These are phyloP conservation scores for Colistium nudipinnis DNA, from an alignment of 2,113 vertebrate species.

Conservation along the genomic window DNA sequence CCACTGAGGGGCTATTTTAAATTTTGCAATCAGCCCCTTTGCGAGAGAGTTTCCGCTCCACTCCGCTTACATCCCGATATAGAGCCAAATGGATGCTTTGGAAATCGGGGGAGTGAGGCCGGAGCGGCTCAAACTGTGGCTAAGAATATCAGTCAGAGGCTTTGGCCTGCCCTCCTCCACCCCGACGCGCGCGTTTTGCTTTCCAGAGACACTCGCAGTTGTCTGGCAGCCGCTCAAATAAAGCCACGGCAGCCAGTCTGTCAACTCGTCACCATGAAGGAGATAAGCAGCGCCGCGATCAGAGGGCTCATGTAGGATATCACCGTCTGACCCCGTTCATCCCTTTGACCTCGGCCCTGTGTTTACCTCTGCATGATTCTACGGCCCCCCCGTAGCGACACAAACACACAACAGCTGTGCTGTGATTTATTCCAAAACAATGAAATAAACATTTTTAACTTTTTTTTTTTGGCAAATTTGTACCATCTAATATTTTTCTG, in stretches of 20 bases:
- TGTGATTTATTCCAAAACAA: no score
- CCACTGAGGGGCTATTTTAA: slow-evolving; percentile 65
- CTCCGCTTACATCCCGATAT: slow-evolving; percentile 74
- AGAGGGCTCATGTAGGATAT: slow-evolving; percentile 35
- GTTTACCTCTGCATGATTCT: slow-evolving; percentile 10
- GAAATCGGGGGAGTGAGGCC: slow-evolving; percentile 47
- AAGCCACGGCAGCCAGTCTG: slow-evolving; percentile 11
- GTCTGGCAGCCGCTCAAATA: slow-evolving; percentile 16
- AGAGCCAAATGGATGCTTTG: slow-evolving; percentile 66
- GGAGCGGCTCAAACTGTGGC: slow-evolving; percentile 20
- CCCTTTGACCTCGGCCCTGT: slow-evolving; percentile 9
- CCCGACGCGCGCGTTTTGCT: slow-evolving; percentile 1
- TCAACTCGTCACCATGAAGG: slow-evolving; percentile 45
- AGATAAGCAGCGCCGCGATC: slow-evolving; percentile 57
- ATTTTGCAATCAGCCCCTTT: slow-evolving; percentile 61
- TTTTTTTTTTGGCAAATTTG: no score
- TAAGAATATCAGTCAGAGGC: slow-evolving; percentile 40
- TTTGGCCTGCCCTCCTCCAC: slow-evolving; percentile 10
- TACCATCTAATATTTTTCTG: no score
- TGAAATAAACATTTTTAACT: no score
- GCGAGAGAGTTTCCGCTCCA: slow-evolving; percentile 63
- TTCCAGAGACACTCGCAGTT: slow-evolving; percentile 41
- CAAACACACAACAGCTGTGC: not conserved
- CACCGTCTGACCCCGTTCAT: slow-evolving; percentile 41
- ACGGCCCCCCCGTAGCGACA: not conserved